These are phyloP conservation scores for Passer montanus DNA, from an alignment of 2,113 vertebrate species.

Conservation along the genomic window DNA sequence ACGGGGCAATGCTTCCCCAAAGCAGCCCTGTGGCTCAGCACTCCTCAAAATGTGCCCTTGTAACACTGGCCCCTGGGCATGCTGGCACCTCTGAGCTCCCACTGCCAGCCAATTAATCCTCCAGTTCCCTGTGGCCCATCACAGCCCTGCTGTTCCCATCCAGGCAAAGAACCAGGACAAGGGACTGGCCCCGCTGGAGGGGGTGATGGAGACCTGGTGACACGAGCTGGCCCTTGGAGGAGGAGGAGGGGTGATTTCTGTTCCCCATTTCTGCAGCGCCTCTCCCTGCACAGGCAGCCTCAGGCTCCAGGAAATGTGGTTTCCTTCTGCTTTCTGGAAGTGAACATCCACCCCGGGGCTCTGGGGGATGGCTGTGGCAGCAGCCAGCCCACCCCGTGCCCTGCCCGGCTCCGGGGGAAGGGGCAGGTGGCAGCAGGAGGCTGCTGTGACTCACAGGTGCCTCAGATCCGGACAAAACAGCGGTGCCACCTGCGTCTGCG, in stretches of 20 bases:
- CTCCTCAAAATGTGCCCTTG: not conserved
- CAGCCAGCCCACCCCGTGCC: not conserved
- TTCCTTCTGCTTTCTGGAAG: constrained; percentile 39
- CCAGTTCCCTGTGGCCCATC: not conserved
- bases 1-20: fast-evolving
- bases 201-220: fast-evolving
- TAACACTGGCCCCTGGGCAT: not conserved
- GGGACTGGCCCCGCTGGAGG: not conserved
- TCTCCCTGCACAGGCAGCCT: not conserved
- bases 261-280: not conserved
- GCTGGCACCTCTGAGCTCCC: not conserved
- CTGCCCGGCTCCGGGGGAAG: not conserved
- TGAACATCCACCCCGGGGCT: not conserved
- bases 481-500: not conserved
- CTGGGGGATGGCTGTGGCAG: not conserved
- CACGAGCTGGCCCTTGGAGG: not conserved
- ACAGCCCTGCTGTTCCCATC: not conserved
- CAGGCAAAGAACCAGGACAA: not conserved
- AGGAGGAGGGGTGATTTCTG: not conserved
- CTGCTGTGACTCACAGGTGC: not conserved
- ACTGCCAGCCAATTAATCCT: not conserved
- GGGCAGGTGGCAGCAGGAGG: not conserved
- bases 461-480: not conserved
- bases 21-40: not conserved
- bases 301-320: not conserved